Conservation (phyloP, 2,888 invertebrate genomes). For the Plemyria rubiginata region DNA sequence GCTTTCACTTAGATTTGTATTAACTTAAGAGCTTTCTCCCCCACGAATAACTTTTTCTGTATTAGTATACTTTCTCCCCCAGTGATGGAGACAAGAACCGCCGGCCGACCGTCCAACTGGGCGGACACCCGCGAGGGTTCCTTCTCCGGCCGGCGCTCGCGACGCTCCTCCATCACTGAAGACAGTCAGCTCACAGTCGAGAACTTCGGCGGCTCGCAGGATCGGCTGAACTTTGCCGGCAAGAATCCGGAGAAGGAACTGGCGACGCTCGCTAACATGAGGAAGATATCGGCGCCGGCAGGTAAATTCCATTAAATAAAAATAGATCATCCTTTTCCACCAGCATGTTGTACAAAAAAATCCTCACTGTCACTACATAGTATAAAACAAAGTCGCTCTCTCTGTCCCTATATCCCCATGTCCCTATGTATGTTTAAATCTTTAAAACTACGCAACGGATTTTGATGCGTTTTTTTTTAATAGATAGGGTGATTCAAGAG, state of each 20-base stretch:
- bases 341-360: too few relatives aligned
- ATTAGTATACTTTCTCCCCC: not conserved
- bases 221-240: slow-evolving; percentile 93
- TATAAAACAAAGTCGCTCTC: too few relatives aligned
- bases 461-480: too few relatives aligned
- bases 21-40: too few relatives aligned
- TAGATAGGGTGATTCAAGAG: too few relatives aligned
- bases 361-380: too few relatives aligned
- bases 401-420: too few relatives aligned
- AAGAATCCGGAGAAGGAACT: slow-evolving; percentile 92
- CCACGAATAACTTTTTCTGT: too few relatives aligned
- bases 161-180: slow-evolving; percentile 92
- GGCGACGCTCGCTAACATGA: slow-evolving; percentile 72
- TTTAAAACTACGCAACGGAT: too few relatives aligned
- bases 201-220: slow-evolving; percentile 97
- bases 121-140: slow-evolving; percentile 83
- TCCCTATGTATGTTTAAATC: too few relatives aligned
- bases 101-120: slow-evolving; percentile 95
- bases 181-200: slow-evolving; percentile 96
- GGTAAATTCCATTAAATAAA: slow-evolving; percentile 60
- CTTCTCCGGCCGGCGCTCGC: slow-evolving; percentile 93
- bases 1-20: too few relatives aligned
- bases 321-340: too few relatives aligned
- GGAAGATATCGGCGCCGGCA: slow-evolving; percentile 82
- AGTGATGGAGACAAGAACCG: slow-evolving; percentile 68